Base-by-base conservation (phyloP, 2,888 invertebrate species). In the Linnaemya tessellans region DNA sequence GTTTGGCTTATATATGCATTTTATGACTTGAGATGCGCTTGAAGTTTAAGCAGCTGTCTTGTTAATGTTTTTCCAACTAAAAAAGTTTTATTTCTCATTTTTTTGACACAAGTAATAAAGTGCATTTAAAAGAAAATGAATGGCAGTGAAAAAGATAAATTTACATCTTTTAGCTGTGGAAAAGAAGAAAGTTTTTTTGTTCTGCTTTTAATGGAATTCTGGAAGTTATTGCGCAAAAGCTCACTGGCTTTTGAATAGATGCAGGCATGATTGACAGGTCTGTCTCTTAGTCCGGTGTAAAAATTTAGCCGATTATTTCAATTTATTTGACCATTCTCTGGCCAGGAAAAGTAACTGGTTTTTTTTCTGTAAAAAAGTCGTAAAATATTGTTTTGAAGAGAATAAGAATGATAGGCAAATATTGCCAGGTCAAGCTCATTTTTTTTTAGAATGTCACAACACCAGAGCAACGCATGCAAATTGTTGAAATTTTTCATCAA, bases 21-120 rank as follows among this genome's bases (percentile, higher is more conserved):
- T 43, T 70, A 58, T n/a, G 46, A 3, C 54, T 30, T 56, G 18
- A 54, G 30, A 25, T 68, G 8, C 38, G 64, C 51, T 62, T 70
- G 15, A 51, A 70, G 25, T 51, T 74, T 35, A 56, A 70, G 75
- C 81, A 75, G 81, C 75, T 75, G 81, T 13, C 60, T 74, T 35
- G 65, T 75, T 62, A 60, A 20, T 62, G 11, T 67, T 68, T 51
- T 43, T 73, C 8, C 30, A 54, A 64, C 13, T 62, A 7, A 46
- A 46, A 56, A 56, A 35, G n/a, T 41, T 41, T 11, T 25, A 25
- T 13, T 20, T 41, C 25, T 49, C 5, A 30, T 62, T 22, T 41
- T 41, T 41, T 51, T 9, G 20, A 58, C 46, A 58, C 35, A 10
- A 10, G 35, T 46, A 67, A 46, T 43, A 54, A 46, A 43, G 18